Evolutionary conservation across 2,888 invertebrate species (phyloP), one percentile per base, ranked within the genome.

Genomic region (Cybosia mesomella): DNA sequence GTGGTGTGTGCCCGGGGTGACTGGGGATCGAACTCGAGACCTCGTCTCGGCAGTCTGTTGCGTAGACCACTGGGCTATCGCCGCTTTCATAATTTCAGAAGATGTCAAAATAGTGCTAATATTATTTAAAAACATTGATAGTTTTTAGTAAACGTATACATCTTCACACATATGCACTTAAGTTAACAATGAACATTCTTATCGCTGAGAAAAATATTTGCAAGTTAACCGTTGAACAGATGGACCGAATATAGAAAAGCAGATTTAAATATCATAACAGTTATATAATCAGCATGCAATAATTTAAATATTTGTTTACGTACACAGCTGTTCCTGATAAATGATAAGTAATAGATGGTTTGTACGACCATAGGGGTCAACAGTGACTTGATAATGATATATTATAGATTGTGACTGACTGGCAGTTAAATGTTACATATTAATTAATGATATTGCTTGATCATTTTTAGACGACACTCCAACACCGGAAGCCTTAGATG

Each of bases 401-500:
- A 28, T 28, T 28, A 28, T 28, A 4, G 28, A 28, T 28, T 2
- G 28, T 28, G 28, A 28, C 28, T 28, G 28, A 28, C 28, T 28
- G 28, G 5, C 28, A 28, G 28, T 28, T 28, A 28, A 28, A 28
- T 28, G 28, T 28, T 28, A 5, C 39, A 15, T 9, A 9, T 18
- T 28, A 21, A 36, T 59, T 60, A 32, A 58, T 10, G 39, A 8
- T 21, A 43, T 32, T 43, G 13, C 13, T 43, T 62, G 2, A 15
- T 7, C 13, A 18, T 65, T 92, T 92, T 9, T 86, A 97, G 97
- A 89, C 61, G 92, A 95, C 67, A 85, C 96, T 0, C 97, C 97
- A 0, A 95, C 96, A 0, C 75, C 88, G 21, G 80, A 90, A 63
- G 96, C 96, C 84, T 79, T 97, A 28, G 85, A 94, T 0, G 95